These are phyloP conservation scores for Mobula hypostoma DNA, from an alignment of 2,113 vertebrate species.

Conservation along the genomic window DNA sequence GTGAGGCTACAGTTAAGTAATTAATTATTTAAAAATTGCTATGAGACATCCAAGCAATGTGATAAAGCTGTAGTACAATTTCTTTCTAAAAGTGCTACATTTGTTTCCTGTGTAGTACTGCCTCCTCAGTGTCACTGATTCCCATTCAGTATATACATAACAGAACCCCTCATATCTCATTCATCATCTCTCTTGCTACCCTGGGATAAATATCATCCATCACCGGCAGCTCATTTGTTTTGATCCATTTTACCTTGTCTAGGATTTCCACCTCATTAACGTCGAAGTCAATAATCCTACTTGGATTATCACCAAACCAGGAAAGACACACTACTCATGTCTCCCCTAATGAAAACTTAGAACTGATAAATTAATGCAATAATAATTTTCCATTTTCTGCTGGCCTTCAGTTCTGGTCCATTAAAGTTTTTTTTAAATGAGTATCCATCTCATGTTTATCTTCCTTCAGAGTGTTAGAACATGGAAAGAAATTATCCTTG, in stretches of 20 bases:
- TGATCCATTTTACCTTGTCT: conserved; percentile 16
- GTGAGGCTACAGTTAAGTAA: background rate
- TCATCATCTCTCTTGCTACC: background rate
- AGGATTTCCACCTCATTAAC: conserved; percentile 2
- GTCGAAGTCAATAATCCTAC: background rate
- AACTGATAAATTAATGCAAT: background rate
- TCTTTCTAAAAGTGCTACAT: background rate
- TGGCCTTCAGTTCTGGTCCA: background rate
- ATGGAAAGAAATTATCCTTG: background rate
- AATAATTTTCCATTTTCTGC: background rate
- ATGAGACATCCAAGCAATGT: background rate
- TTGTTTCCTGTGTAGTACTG: background rate
- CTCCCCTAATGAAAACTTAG: background rate
- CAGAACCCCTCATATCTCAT: background rate
- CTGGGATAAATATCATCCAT: background rate
- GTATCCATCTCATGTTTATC: background rate
- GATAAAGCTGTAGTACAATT: background rate
- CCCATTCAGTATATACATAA: too few species aligned
- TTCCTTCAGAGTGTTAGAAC: background rate
- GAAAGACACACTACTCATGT: background rate
- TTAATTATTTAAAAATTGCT: background rate
- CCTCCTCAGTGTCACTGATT: background rate
- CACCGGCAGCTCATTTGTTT: background rate
- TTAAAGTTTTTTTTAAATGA: background rate
- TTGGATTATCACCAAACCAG: background rate